phyloP scores from a whole-genome alignment of 1,140 invertebrate species.

The Episyrphus balteatus region DNA sequence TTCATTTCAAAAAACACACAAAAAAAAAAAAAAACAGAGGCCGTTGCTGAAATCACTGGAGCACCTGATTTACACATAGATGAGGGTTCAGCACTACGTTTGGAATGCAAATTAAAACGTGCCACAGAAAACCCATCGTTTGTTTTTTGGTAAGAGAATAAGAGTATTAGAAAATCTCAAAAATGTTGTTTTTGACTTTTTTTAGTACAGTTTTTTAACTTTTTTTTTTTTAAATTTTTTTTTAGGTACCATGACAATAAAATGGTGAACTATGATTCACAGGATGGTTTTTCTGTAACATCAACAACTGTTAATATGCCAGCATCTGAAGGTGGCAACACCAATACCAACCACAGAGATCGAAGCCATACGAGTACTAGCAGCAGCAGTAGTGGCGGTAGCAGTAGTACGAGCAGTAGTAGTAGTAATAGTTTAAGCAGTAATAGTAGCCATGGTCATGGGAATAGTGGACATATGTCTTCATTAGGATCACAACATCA shows the following conservation, averaged over 20 bases:
- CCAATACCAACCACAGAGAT: constrained; percentile 1
- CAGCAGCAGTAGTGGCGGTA: constrained; percentile 2
- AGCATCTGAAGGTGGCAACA: constrained; percentile 6
- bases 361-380: constrained; percentile 1
- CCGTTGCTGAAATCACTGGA: constrained; percentile 60
- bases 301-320: constrained; percentile 14
- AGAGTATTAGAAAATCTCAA: background rate
- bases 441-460: constrained; percentile 5
- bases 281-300: constrained; percentile 36
- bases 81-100: constrained; percentile 55
- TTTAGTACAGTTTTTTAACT: no score
- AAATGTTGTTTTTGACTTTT: background rate
- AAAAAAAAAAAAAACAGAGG: constrained; percentile 40
- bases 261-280: constrained; percentile 61
- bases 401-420: constrained; percentile 6
- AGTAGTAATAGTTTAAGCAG: constrained; percentile 3
- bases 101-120: constrained; percentile 58
- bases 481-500: constrained; percentile 23
- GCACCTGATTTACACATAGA: constrained; percentile 65
- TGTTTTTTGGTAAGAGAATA: constrained; percentile 60
- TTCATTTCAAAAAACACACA: no score
- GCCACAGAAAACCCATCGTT: constrained; percentile 64
- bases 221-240: background rate
- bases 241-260: constrained; percentile 51
- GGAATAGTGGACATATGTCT: constrained; percentile 9